Evolutionary conservation across 2,888 invertebrate genomes (phyloP).

Genomic region (Chrysomela aeneicollis): DNA sequence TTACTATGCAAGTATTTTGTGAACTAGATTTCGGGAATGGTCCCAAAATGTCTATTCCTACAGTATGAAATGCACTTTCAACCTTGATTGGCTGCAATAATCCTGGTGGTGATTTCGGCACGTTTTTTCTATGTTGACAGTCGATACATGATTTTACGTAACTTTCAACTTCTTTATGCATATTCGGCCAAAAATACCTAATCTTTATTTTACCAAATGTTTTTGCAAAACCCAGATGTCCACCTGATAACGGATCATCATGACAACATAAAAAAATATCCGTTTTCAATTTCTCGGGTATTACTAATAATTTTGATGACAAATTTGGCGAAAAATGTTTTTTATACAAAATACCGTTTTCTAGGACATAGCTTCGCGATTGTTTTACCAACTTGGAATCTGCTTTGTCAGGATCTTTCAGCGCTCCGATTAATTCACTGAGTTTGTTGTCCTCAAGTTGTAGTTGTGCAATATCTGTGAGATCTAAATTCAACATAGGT

Average conservation of each 20-base stretch:
- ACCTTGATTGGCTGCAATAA: constrained; percentile 3
- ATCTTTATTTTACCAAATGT: constrained; percentile 1
- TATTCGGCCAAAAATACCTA: constrained; percentile 9
- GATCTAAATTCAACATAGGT: too few relatives aligned
- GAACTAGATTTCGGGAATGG: neutral
- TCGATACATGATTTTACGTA: constrained; percentile 7
- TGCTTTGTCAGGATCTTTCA: too few relatives aligned
- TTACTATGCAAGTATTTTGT: constrained; percentile 9
- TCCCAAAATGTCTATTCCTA: constrained; percentile 13
- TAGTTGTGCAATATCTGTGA: too few relatives aligned
- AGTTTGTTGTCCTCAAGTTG: too few relatives aligned
- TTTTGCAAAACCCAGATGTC: constrained; percentile 10
- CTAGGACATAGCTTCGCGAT: neutral
- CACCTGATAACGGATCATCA: neutral
- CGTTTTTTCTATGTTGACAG: constrained; percentile 9
- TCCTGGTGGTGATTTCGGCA: constrained; percentile 8
- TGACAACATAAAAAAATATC: constrained; percentile 1
- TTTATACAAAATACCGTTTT: constrained; percentile 8
- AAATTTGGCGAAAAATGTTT: neutral
- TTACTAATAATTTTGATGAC: constrained; percentile 7
- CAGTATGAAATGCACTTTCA: neutral
- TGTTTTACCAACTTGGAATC: too few relatives aligned
- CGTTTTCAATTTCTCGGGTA: neutral
- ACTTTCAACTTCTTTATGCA: constrained; percentile 8
- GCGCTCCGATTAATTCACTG: too few relatives aligned